Percentiles rank a stretch among this genome's conserved stretches.
Evolutionary conservation across 2,888 invertebrate species (phyloP).

Genomic region (Trypoxylon attenuatum): DNA sequence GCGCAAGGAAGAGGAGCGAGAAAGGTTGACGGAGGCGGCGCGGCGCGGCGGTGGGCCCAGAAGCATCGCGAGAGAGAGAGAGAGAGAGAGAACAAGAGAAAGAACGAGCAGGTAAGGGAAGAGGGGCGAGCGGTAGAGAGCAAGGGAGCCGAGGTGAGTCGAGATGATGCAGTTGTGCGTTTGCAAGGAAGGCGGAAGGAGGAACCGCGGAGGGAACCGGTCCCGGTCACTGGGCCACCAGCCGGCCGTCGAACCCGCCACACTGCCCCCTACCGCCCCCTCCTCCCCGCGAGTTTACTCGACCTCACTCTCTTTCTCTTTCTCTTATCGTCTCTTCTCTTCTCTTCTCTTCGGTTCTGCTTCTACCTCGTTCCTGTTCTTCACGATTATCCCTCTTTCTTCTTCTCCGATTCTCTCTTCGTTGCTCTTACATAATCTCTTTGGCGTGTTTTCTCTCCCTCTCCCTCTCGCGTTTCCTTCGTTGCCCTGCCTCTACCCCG

Average conservation of each 20-base stretch:
- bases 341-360: slow-evolving; percentile 20
- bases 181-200: slow-evolving; percentile 75
- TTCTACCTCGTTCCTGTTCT: slow-evolving; percentile 27
- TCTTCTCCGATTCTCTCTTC: slow-evolving; percentile 31
- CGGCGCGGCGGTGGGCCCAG: slow-evolving; percentile 8
- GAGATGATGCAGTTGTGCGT: slow-evolving; percentile 74
- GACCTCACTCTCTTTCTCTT: slow-evolving; percentile 43
- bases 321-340: slow-evolving; percentile 27
- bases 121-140: slow-evolving; percentile 13
- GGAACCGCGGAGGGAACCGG: slow-evolving; percentile 74
- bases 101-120: slow-evolving; percentile 25
- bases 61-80: slow-evolving; percentile 23
- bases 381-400: slow-evolving; percentile 36
- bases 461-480: slow-evolving; percentile 34
- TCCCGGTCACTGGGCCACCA: slow-evolving; percentile 75
- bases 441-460: slow-evolving; percentile 22
- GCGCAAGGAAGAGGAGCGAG: slow-evolving; percentile 37
- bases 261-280: slow-evolving; percentile 66
- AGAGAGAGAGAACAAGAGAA: slow-evolving; percentile 25
- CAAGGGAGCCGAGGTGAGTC: slow-evolving; percentile 44
- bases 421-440: slow-evolving; percentile 12
- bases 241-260: slow-evolving; percentile 74
- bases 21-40: slow-evolving; percentile 34
- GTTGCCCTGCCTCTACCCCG: slow-evolving; percentile 14
- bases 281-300: slow-evolving; percentile 31